Base-by-base conservation (phyloP, 2,113 vertebrate species). In the Myotis brandtii region DNA sequence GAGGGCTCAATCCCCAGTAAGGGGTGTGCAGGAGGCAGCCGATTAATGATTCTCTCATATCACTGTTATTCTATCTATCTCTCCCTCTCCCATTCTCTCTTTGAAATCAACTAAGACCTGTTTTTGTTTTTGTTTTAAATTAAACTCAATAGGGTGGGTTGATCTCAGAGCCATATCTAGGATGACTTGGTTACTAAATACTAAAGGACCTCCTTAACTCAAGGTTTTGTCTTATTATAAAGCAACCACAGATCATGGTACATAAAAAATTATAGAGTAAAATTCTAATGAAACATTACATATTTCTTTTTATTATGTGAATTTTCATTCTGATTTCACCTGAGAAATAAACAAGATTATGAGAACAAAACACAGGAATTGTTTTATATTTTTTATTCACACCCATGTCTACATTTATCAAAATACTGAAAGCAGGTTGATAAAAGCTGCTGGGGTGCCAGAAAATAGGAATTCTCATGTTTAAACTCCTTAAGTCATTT, bases 351-450 rank as follows among this genome's bases (percentile, higher is more conserved):
- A 32, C 4, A 79, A 73, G 12, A 46, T 62, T 50, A 52, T 27
- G 72, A 80, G 32, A 77, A 48, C 13, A 87, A 48, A 75, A 75
- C 13, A 25, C 27, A 86, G 27, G 8, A 86, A 80, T 32, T 43
- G 50, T 80, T 95, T 90, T 34, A 73, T 43, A 34, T 54, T 92
- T 30, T 72, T 87, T 86, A 79, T 86, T 95, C 70, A 87, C n/a
- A 86, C 3, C 43, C 64, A 13, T 40, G n/a, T 16, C 72, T 96
- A 27, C 46, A 80, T 72, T 96, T 70, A 90, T 95, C 54, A 54
- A 62, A 89, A 85, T n/a, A 18, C 27, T 21, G 13, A 94, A 88
- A 86, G 40, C 16, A 73, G 62, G 52, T 37, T 82, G 48, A 83
- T 77, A 88, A 92, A 96, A 80, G 59, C 64, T 92, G 21, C 25